phyloP scores from a whole-genome alignment of 2,113 vertebrate species.

The Furnarius figulus region DNA sequence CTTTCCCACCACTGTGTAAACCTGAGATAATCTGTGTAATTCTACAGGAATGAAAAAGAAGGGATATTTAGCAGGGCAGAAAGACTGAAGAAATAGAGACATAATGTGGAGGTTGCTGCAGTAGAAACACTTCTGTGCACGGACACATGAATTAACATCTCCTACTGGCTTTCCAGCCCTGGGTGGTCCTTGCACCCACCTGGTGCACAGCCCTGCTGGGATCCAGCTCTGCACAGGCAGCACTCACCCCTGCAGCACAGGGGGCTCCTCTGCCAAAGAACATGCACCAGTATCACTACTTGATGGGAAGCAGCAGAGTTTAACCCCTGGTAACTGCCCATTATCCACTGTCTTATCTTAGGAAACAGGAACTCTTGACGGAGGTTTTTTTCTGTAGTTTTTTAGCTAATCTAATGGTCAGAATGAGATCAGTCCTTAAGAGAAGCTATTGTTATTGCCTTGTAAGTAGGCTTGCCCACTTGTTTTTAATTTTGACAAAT shows the following conservation, averaged over 20 bases:
- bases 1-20: neutral
- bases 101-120: neutral
- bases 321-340: neutral
- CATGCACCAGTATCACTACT: too few species aligned
- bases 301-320: neutral
- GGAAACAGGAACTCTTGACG: neutral
- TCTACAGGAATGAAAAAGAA: neutral
- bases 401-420: neutral
- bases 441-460: neutral
- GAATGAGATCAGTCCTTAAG: neutral
- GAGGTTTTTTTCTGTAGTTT: neutral
- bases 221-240: neutral
- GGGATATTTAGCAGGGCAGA: neutral
- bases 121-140: neutral
- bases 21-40: neutral
- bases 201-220: neutral
- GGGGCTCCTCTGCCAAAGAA: neutral
- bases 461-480: neutral
- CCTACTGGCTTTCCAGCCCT: neutral
- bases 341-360: neutral
- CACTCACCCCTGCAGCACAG: neutral
- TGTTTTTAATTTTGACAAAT: neutral
- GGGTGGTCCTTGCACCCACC: accelerated
- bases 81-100: neutral
- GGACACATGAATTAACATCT: neutral